Evolutionary conservation across 37 sponge, comb jelly and placozoan genomes (phyloP), one percentile per base, ranked within the genome.

Genomic region (Chondrilla cf. caribensis): DNA sequence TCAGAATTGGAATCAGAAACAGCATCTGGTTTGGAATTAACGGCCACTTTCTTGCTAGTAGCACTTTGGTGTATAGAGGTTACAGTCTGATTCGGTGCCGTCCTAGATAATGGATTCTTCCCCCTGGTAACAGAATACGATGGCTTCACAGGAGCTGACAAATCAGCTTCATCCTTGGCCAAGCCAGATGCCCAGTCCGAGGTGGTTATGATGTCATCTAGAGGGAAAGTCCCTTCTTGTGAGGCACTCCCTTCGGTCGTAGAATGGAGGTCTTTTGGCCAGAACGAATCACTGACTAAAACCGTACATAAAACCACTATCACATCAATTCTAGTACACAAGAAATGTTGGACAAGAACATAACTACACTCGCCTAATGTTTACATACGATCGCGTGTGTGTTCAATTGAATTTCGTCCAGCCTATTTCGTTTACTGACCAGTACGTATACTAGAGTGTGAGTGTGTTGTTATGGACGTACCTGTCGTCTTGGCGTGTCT

Each of bases 401-500:
- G n/a, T n/a, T n/a, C n/a, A n/a, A n/a, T n/a, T n/a, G n/a, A n/a
- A n/a, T n/a, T n/a, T n/a, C n/a, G n/a, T n/a, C n/a, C n/a, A n/a
- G n/a, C n/a, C n/a, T n/a, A n/a, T n/a, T n/a, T n/a, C n/a, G n/a
- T n/a, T n/a, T n/a, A n/a, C n/a, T n/a, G n/a, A n/a, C n/a, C n/a
- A n/a, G n/a, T n/a, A n/a, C n/a, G n/a, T n/a, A n/a, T n/a, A n/a
- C n/a, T n/a, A n/a, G n/a, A n/a, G n/a, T n/a, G n/a, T n/a, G n/a
- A n/a, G n/a, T n/a, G n/a, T n/a, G n/a, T n/a, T n/a, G n/a, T n/a
- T n/a, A n/a, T n/a, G n/a, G 8, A 7, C 72, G 24, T 39, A 73
- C 76, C 76, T 39, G 76, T 73, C 3, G 79, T 65, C 54, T 60
- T 81, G 60, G 51, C 60, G 81, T 96, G 97, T n/a, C 86, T 90